A percentile compares a stretch with the other conserved stretches of the same genome.
Conservation (phyloP, 2,797 vertebrate species). For the Ataeniobius toweri region DNA sequence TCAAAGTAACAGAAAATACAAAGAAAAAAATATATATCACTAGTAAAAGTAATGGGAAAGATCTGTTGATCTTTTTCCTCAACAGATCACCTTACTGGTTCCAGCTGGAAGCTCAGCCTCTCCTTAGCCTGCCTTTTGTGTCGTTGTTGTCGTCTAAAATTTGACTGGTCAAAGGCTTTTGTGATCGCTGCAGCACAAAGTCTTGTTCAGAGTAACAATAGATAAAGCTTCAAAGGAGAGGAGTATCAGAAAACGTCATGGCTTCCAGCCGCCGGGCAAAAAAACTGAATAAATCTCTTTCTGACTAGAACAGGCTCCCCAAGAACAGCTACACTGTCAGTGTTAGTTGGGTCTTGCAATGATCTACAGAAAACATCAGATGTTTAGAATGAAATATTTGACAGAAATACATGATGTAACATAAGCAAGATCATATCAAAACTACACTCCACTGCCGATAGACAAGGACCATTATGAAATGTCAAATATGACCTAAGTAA, state of each 20-base stretch:
- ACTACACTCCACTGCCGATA: neutral
- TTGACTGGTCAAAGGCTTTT: conserved; percentile 49
- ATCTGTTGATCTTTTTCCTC: conserved; percentile 11
- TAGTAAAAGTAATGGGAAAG: neutral
- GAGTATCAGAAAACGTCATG: neutral
- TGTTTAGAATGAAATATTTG: neutral
- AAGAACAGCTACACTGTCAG: conserved; percentile 5
- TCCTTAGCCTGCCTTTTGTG: conserved; percentile 45
- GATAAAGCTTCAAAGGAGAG: conserved; percentile 45
- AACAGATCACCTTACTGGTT: conserved; percentile 22
- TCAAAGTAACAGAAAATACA: neutral
- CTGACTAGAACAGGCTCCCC: neutral
- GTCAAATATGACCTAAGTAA: neutral
- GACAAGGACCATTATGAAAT: neutral
- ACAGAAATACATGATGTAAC: neutral
- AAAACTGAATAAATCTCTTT: neutral
- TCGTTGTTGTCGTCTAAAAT: conserved; percentile 46
- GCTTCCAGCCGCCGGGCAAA: neutral
- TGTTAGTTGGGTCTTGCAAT: neutral
- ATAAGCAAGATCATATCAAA: neutral
- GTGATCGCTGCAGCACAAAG: conserved; percentile 14
- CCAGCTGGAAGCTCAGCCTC: conserved; percentile 19
- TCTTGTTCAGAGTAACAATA: conserved; percentile 53
- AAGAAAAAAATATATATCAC: neutral
- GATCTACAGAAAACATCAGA: neutral